phyloP scores from a whole-genome alignment of 1,140 invertebrate species.

The Dendroctonus ponderosae region DNA sequence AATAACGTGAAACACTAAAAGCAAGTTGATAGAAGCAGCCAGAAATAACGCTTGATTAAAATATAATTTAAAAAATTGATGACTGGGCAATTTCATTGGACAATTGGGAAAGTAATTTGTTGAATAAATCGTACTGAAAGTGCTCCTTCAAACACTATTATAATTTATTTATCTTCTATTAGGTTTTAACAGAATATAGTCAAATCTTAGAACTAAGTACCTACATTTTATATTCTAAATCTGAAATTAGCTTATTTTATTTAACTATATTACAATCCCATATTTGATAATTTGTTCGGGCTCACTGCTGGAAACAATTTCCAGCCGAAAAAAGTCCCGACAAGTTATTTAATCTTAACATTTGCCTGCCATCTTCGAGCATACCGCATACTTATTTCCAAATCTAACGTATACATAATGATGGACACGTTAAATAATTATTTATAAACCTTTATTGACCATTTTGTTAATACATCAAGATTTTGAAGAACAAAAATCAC shows the following conservation, averaged over 20 bases:
- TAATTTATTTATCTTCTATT: conserved; percentile 18
- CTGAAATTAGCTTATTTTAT: background rate
- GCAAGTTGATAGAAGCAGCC: too few relatives aligned
- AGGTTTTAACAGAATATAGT: conserved; percentile 29
- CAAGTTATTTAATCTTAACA: background rate
- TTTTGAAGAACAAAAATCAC: too few relatives aligned
- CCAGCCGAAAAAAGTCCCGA: background rate
- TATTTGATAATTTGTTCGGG: background rate
- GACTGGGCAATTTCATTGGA: too few relatives aligned
- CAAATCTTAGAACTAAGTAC: conserved; percentile 15
- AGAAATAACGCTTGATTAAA: too few relatives aligned
- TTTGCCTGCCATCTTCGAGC: background rate
- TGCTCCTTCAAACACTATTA: conserved; percentile 28
- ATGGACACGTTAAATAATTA: too few relatives aligned
- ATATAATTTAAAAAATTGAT: too few relatives aligned
- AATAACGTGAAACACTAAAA: too few relatives aligned
- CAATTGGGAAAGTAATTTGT: too few relatives aligned
- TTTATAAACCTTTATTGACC: too few relatives aligned
- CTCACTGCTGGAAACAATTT: background rate
- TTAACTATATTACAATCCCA: background rate
- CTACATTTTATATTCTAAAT: conserved; percentile 2
- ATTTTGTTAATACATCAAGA: too few relatives aligned
- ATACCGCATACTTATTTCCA: background rate
- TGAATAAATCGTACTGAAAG: conserved; percentile 16
- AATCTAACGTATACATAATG: background rate